Evolutionary conservation across 2,797 vertebrate genomes (phyloP).

Genomic region (Triplophysa yarkandensis): DNA sequence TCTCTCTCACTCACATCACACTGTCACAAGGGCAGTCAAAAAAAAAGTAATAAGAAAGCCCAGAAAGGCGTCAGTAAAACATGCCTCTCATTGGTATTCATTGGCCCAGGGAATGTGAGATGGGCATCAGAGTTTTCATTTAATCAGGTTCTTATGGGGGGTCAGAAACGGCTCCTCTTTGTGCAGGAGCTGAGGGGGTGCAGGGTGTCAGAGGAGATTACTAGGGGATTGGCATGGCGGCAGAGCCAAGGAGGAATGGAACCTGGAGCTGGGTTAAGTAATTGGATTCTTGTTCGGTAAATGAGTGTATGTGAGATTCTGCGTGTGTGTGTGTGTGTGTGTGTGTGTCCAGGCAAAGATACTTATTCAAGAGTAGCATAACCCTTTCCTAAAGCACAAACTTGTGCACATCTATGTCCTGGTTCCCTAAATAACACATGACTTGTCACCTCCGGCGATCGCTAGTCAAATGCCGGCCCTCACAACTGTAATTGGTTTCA

Average conservation of each 20-base stretch:
- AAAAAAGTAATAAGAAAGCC: slow-evolving; percentile 35
- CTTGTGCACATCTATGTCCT: neutral
- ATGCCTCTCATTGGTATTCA: slow-evolving; percentile 88
- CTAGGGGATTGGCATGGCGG: slow-evolving; percentile 81
- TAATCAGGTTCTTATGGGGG: slow-evolving; percentile 86
- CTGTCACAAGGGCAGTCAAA: slow-evolving; percentile 54
- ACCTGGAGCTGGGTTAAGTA: slow-evolving; percentile 90
- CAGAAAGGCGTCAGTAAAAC: slow-evolving; percentile 64
- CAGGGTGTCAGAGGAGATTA: slow-evolving; percentile 90
- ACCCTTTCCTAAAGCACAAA: slow-evolving; percentile 15
- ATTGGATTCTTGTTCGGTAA: slow-evolving; percentile 96
- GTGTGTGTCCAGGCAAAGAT: slow-evolving; percentile 36
- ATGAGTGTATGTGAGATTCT: slow-evolving; percentile 70
- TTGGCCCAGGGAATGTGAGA: slow-evolving; percentile 84
- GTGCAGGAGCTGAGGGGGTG: slow-evolving; percentile 71
- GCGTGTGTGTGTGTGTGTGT: slow-evolving; percentile 33
- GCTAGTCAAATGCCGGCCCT: neutral
- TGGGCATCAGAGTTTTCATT: slow-evolving; percentile 88
- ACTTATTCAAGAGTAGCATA: slow-evolving; percentile 37
- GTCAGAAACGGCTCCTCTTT: slow-evolving; percentile 74
- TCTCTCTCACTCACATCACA: slow-evolving; percentile 4
- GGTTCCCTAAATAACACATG: slow-evolving; percentile 20
- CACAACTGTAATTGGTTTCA: slow-evolving; percentile 1
- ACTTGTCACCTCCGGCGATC: slow-evolving; percentile 1
- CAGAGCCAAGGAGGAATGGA: slow-evolving; percentile 76